Percentiles rank a stretch among this genome's conserved stretches.
These are phyloP conservation scores for Jordanella pulchra DNA, from an alignment of 2,797 vertebrate genomes.

Conservation along the genomic window DNA sequence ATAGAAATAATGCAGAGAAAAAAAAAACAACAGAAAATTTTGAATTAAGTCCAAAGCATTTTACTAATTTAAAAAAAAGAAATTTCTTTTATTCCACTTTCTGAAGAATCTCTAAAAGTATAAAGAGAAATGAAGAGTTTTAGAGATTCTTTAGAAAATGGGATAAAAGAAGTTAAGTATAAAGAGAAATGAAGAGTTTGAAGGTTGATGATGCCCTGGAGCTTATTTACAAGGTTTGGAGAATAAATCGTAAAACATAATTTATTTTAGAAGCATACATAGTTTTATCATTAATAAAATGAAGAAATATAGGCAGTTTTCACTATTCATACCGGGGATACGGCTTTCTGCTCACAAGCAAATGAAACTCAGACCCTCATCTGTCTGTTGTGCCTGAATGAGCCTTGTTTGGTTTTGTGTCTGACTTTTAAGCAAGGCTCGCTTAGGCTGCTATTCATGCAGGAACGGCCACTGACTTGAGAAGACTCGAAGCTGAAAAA, in stretches of 20 bases:
- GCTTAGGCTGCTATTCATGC: not conserved
- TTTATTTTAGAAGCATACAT: not conserved
- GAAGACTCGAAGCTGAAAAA: not conserved
- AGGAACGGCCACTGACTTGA: not conserved
- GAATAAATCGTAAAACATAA: not conserved
- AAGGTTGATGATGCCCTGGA: not conserved
- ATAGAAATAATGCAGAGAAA: too few relatives aligned
- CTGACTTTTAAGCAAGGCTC: not conserved
- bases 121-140: not conserved
- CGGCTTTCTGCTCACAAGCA: not conserved
- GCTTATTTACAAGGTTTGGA: not conserved
- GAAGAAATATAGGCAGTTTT: not conserved
- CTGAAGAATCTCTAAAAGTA: not conserved
- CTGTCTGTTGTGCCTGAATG: not conserved
- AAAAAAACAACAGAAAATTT: too few relatives aligned
- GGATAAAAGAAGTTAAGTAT: too few relatives aligned
- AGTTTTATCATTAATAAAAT: not conserved
- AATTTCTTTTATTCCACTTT: not conserved
- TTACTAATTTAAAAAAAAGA: too few relatives aligned
- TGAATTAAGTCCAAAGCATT: too few relatives aligned
- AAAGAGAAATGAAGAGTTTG: not conserved
- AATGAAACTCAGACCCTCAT: not conserved
- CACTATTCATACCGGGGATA: not conserved
- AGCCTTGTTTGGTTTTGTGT: not conserved
- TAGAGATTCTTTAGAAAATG: too few relatives aligned